These are phyloP conservation scores for Enteromius fasciolatus DNA, from an alignment of 2,797 vertebrate genomes.

Conservation along the genomic window DNA sequence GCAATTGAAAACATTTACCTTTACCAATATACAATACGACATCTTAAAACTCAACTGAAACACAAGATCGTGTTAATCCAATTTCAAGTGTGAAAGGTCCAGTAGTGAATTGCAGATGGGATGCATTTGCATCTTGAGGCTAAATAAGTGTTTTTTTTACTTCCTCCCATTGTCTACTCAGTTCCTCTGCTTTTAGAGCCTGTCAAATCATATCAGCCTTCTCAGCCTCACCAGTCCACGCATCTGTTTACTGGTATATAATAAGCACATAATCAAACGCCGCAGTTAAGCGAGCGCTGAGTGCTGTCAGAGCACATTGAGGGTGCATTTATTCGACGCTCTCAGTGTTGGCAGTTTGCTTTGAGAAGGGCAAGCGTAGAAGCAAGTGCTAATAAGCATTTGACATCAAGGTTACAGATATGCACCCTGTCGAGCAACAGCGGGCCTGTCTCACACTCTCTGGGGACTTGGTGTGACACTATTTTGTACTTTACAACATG, in stretches of 20 bases:
- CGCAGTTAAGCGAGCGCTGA: constrained; percentile 28
- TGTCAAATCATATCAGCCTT: constrained; percentile 29
- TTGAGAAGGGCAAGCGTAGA: constrained; percentile 47
- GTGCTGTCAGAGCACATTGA: constrained; percentile 43
- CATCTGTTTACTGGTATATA: constrained; percentile 37
- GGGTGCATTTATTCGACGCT: constrained; percentile 42
- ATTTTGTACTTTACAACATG: constrained; percentile 38
- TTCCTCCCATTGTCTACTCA: constrained; percentile 2
- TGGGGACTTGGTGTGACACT: constrained; percentile 38
- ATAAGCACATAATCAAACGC: constrained; percentile 46
- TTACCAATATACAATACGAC: background rate
- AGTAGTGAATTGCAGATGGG: background rate
- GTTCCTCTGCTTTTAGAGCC: constrained; percentile 17
- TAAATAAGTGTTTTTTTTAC: constrained; percentile 23
- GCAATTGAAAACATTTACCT: background rate
- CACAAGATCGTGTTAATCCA: background rate
- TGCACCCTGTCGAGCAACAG: constrained; percentile 45
- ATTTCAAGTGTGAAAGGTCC: background rate
- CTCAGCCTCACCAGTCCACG: constrained; percentile 4
- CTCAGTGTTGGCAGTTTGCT: constrained; percentile 40
- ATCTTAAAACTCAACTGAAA: background rate
- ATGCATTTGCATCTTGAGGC: background rate
- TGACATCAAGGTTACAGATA: constrained; percentile 51
- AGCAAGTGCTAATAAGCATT: constrained; percentile 54
- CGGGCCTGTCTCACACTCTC: constrained; percentile 41